Conservation (phyloP, 2,888 invertebrate species). For the Pseudanteris insignis region DNA sequence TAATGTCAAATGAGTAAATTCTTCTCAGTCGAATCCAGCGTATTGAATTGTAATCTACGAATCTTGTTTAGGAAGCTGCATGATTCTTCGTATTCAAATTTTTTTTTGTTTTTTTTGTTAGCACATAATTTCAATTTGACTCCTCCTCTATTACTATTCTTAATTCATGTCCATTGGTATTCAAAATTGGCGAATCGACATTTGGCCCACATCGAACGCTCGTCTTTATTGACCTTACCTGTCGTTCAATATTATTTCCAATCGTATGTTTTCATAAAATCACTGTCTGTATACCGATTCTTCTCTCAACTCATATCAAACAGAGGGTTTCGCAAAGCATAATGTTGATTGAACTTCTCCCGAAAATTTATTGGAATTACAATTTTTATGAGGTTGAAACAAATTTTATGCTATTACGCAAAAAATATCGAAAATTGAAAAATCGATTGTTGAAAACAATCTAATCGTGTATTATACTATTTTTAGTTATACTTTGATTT, state of each 20-base stretch:
- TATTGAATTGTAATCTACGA: not conserved
- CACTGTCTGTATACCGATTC: slow-evolving; percentile 25
- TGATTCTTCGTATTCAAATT: no score
- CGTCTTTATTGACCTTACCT: slow-evolving; percentile 34
- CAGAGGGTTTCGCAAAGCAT: slow-evolving; percentile 18
- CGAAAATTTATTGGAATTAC: no score
- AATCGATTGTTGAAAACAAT: no score
- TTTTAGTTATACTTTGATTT: no score
- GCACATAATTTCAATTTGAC: no score
- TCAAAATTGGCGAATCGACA: slow-evolving; percentile 25
- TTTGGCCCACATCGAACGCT: slow-evolving; percentile 18
- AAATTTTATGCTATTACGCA: no score
- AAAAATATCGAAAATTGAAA: no score
- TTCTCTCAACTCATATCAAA: slow-evolving; percentile 18
- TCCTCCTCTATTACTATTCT: no score
- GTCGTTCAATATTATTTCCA: slow-evolving; percentile 27
- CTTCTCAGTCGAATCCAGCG: no score
- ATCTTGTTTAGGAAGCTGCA: not conserved
- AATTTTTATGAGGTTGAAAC: no score
- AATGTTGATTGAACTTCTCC: slow-evolving; percentile 31
- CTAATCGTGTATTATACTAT: no score
- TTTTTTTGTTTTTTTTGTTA: not conserved
- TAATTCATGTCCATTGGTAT: slow-evolving; percentile 17
- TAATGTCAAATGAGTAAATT: no score
- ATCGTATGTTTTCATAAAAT: slow-evolving; percentile 24